Percentiles rank a stretch among this genome's conserved stretches.
phyloP scores from a whole-genome alignment of 2,888 invertebrate genomes.

The Dendrolimus houi region DNA sequence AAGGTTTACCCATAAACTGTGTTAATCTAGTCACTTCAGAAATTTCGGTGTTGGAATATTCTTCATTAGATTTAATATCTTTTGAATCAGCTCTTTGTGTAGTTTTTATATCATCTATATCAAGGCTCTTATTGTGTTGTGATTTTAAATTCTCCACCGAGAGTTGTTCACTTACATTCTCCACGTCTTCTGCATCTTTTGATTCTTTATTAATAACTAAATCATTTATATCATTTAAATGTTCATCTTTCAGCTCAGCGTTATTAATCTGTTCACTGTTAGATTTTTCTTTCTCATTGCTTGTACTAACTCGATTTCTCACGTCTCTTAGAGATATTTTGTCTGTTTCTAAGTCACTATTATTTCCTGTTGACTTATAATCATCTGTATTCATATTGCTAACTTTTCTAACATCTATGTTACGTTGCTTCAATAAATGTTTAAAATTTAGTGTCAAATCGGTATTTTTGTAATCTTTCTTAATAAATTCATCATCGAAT shows the following conservation, averaged over 20 bases:
- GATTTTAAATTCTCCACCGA: no score
- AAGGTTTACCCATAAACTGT: background rate
- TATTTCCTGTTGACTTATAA: background rate
- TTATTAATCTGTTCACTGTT: background rate
- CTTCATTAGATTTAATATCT: background rate
- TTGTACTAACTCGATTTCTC: background rate
- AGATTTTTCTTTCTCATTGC: background rate
- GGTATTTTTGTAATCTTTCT: no score
- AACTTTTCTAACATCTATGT: background rate
- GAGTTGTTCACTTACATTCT: background rate
- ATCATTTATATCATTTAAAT: background rate
- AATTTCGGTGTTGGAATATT: background rate
- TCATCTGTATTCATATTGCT: background rate
- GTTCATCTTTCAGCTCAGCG: conserved; percentile 3
- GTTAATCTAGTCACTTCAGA: background rate
- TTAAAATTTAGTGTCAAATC: background rate
- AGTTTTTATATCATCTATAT: background rate
- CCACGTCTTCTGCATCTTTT: background rate
- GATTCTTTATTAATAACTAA: conserved; percentile 1
- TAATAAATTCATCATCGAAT: no score
- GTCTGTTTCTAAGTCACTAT: background rate
- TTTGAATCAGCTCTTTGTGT: background rate
- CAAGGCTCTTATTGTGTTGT: background rate
- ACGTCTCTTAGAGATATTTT: background rate
- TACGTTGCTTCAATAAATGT: background rate